Base-by-base conservation (phyloP, 2,888 invertebrate genomes). In the Sarcophaga caerulescens region DNA sequence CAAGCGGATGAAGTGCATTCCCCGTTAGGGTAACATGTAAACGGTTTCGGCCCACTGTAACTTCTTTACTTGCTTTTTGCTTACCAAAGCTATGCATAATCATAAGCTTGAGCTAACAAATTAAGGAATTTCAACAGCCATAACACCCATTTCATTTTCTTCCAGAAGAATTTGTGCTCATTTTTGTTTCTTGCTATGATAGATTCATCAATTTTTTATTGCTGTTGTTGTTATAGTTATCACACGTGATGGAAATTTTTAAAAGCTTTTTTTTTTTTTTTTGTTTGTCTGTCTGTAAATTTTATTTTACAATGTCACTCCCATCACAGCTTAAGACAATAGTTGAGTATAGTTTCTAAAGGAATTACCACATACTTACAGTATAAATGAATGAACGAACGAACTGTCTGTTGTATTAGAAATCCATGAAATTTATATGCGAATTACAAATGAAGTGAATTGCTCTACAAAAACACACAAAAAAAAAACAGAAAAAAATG, bases 391-490 rank as follows among this genome's bases (percentile, higher is more conserved):
- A 21, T 12, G 12, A 25, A 14, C 10, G 25, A 11, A 68, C 52
- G 47, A 44, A 25, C 25, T 11, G 44, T 21, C 45, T 14, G 79
- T 71, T 80, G 23, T 80, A 75, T 83, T 76, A 85, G 70, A 84
- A 86, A 70, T 84, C 71, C 75, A 78, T 84, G 77, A 84, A 75
- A 78, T 81, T 81, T 78, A 25, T 86, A 75, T 84, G 12, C 14
- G 84, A 84, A 84, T 86, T 86, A 78, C 84, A 86, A 86, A 86
- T 86, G 84, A 86, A 86, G 74, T 78, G 75, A 84, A 81, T 45
- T 81, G 84, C 80, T 84, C 75, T 76, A 82, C 57, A 81, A 76
- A 81, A 69, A 69, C 62, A n/a, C 21, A 59, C 1, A 74, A 21
- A 59, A 76, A 66, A 68, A 59, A 60, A 25, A 57, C 14, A 14